Conservation (phyloP, 2,797 vertebrate genomes). For the Pantherophis alleghaniensis region DNA sequence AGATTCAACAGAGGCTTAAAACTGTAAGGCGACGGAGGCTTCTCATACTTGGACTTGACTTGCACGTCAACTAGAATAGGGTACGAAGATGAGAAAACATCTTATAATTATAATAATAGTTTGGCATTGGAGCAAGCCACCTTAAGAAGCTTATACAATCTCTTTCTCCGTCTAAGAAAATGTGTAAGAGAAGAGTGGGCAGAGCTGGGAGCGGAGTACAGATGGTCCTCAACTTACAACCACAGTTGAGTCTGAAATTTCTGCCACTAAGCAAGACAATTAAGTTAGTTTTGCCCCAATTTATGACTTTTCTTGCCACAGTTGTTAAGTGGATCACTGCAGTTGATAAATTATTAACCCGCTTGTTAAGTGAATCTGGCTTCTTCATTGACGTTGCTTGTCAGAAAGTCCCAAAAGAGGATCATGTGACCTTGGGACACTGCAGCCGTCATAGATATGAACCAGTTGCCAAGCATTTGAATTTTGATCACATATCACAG, state of each 20-base stretch:
- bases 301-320: background rate
- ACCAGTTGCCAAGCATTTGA: background rate
- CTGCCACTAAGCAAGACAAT: background rate
- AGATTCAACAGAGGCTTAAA: background rate
- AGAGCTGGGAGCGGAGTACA: background rate
- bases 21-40: background rate
- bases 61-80: background rate
- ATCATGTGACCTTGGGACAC: background rate
- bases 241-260: background rate
- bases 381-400: background rate
- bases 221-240: background rate
- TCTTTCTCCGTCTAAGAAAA: background rate
- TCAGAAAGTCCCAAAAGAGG: background rate
- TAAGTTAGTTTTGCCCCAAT: background rate
- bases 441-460: background rate
- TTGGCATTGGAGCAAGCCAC: background rate
- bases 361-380: background rate
- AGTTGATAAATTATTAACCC: background rate
- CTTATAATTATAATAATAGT: background rate
- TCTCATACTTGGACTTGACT: background rate
- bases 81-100: background rate
- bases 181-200: background rate
- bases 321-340: background rate
- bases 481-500: background rate
- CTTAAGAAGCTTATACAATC: background rate